phyloP scores from a whole-genome alignment of 2,113 vertebrate genomes.

The Gallinago jamesoni region DNA sequence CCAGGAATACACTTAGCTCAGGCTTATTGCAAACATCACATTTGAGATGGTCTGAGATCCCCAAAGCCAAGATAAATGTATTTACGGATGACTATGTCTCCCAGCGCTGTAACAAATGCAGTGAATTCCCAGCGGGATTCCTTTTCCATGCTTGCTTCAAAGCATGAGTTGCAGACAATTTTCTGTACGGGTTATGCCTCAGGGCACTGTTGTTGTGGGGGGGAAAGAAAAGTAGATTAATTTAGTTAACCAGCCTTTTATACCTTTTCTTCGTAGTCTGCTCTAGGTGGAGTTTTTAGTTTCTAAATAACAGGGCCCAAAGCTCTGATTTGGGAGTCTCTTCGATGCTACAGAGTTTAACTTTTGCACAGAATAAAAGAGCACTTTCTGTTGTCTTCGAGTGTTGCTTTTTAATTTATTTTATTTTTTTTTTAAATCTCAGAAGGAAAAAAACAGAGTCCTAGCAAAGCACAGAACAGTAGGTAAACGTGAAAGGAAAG shows the following conservation, averaged over 20 bases:
- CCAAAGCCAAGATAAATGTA: not conserved
- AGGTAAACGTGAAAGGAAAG: rapidly evolving
- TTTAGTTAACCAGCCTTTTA: not conserved
- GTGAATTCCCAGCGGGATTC: not conserved
- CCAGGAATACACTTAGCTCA: not conserved
- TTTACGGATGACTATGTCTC: not conserved
- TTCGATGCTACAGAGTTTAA: rapidly evolving
- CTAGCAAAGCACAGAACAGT: not conserved
- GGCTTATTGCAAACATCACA: not conserved
- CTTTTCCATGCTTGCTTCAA: not conserved
- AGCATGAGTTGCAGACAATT: not conserved
- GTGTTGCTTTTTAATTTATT: too few species aligned
- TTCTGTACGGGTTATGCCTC: conserved; percentile 4
- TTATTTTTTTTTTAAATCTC: not conserved
- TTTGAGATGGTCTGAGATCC: not conserved
- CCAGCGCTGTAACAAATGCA: not conserved
- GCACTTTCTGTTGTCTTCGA: rapidly evolving
- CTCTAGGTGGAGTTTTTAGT: not conserved
- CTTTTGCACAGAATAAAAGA: not conserved
- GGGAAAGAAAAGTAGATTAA: not conserved
- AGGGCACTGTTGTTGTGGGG: not conserved
- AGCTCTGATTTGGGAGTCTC: not conserved
- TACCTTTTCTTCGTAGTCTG: not conserved
- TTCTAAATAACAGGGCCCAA: conserved; percentile 28
- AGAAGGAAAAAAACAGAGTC: not conserved